phyloP scores from a whole-genome alignment of 1,140 invertebrate genomes.

The Drosophila ficusphila region DNA sequence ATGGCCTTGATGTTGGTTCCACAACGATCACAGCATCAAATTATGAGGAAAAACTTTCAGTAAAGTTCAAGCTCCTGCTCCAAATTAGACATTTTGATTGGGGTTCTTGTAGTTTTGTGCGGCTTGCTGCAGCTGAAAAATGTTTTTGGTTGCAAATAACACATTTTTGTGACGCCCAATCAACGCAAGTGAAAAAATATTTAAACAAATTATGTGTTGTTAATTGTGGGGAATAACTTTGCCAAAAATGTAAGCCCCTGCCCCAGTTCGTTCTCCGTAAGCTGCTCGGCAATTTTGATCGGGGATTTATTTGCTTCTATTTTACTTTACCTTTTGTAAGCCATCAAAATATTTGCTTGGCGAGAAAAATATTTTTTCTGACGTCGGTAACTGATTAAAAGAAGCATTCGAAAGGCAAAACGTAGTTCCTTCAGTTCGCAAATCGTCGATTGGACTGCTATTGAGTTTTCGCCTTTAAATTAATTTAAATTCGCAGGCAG shows the following conservation, averaged over 20 bases:
- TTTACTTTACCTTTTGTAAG: not conserved
- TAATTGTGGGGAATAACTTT: not conserved
- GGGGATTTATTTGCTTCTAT: constrained; percentile 1
- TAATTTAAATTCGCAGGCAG: constrained; percentile 69
- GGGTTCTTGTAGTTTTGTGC: not conserved
- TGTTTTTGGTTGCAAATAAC: too few relatives aligned
- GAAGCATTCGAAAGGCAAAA: constrained; percentile 16
- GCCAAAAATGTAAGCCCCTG: not conserved
- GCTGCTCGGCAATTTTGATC: constrained; percentile 25
- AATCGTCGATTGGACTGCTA: constrained; percentile 55
- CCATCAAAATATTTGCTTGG: constrained; percentile 27
- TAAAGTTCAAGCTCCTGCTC: constrained; percentile 16
- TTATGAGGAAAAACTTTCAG: constrained; percentile 15
- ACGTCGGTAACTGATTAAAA: constrained; percentile 21
- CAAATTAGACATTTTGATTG: not conserved
- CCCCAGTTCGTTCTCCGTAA: constrained; percentile 31
- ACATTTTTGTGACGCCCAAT: too few relatives aligned
- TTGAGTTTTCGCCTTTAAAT: constrained; percentile 50
- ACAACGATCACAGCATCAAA: constrained; percentile 21
- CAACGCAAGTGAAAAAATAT: not conserved
- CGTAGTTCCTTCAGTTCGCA: constrained; percentile 39
- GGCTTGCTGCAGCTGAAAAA: not conserved
- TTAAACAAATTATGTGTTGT: not conserved
- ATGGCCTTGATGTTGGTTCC: constrained; percentile 56
- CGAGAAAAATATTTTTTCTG: constrained; percentile 23